These are phyloP conservation scores for Dryobates pubescens DNA, from an alignment of 2,797 vertebrate species.

Conservation along the genomic window DNA sequence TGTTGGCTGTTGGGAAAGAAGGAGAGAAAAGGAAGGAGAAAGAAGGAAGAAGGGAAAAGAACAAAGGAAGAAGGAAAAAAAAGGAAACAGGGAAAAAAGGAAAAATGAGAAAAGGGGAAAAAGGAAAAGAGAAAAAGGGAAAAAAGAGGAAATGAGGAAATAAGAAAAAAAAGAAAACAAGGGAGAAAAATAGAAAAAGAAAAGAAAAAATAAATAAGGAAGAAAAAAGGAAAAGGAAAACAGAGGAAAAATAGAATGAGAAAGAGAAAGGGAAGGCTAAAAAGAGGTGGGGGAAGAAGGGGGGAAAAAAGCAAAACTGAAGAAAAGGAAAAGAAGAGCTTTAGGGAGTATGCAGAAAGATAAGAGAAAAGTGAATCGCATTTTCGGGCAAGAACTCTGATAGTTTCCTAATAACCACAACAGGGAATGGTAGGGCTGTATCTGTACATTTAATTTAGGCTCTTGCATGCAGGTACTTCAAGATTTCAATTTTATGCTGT, in stretches of 20 bases:
- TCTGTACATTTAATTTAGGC: slow-evolving; percentile 51
- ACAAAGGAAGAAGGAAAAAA: no score
- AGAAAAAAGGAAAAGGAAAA: neutral
- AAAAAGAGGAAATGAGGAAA: no score
- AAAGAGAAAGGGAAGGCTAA: no score
- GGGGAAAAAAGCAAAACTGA: neutral
- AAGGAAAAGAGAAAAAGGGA: neutral
- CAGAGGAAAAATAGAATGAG: neutral
- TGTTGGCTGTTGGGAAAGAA: no score
- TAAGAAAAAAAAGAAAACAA: no score
- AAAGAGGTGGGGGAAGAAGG: no score
- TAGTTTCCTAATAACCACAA: neutral
- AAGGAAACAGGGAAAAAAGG: no score
- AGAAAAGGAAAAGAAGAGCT: neutral
- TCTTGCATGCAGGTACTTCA: slow-evolving; percentile 34
- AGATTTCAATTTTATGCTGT: slow-evolving; percentile 71
- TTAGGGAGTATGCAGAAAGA: slow-evolving; percentile 15
- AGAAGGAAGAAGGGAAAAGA: neutral
- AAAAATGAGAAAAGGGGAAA: no score
- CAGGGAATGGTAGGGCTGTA: neutral
- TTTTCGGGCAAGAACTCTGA: slow-evolving; percentile 17
- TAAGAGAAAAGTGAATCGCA: slow-evolving; percentile 11
- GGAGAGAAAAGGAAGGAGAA: no score
- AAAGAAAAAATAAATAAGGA: no score
- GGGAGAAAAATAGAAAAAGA: no score